Percentiles rank a stretch among this genome's conserved stretches.
Conservation (phyloP, 2,113 vertebrate species). For the Gavialis gangeticus region DNA sequence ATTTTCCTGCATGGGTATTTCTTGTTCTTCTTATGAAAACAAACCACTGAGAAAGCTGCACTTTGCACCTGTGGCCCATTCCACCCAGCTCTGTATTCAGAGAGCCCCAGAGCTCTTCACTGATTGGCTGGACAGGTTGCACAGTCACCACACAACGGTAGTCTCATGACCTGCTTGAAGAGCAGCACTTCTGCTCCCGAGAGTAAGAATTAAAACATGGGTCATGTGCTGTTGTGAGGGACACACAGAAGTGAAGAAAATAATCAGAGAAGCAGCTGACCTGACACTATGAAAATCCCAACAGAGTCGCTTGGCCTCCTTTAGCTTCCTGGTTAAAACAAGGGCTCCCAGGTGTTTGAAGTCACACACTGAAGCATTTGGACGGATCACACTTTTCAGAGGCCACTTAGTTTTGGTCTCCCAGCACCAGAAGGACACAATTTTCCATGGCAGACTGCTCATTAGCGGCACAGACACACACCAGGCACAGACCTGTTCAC, state of each 20-base stretch:
- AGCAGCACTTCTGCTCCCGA: background rate
- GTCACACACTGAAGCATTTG: background rate
- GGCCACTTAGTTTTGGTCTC: too few species aligned
- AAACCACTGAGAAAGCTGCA: background rate
- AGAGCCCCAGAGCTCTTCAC: background rate
- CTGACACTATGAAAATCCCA: background rate
- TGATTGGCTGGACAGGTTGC: background rate
- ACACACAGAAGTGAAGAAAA: background rate
- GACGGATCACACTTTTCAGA: background rate
- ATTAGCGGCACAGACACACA: background rate
- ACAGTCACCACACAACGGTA: background rate
- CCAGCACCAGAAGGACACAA: background rate
- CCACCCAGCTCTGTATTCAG: background rate
- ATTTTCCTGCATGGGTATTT: background rate
- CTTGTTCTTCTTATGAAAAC: background rate
- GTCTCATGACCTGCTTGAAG: background rate
- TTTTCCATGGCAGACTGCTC: rapidly evolving
- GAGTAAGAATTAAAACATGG: background rate
- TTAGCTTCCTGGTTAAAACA: background rate
- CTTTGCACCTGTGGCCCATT: background rate
- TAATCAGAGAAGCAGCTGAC: background rate
- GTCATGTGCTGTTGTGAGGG: background rate
- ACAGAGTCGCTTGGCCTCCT: too few species aligned
- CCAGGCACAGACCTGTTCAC: slow-evolving; percentile 17
- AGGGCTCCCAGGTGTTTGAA: background rate